These are phyloP conservation scores for Sussaba pulchella DNA, from an alignment of 2,888 invertebrate species.

Conservation along the genomic window DNA sequence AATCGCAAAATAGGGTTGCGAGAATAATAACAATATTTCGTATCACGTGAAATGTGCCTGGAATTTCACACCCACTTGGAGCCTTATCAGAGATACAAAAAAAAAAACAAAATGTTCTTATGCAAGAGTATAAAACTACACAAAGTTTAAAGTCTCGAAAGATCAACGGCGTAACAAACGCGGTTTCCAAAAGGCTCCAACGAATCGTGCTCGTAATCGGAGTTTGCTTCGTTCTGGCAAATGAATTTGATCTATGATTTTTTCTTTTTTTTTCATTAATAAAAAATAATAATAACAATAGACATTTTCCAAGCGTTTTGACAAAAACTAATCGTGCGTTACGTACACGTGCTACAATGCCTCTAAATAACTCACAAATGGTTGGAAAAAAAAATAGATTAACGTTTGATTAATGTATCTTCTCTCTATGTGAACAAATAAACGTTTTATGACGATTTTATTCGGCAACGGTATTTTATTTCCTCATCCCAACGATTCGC, in stretches of 20 bases:
- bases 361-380: slow-evolving; percentile 32
- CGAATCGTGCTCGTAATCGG: neutral
- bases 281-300: neutral
- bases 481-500: slow-evolving; percentile 76
- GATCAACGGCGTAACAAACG: neutral
- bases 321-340: slow-evolving; percentile 52
- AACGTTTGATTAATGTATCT: slow-evolving; percentile 65
- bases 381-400: slow-evolving; percentile 44
- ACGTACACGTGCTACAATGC: slow-evolving; percentile 46
- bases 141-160: neutral
- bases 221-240: slow-evolving; percentile 42
- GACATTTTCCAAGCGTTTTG: slow-evolving; percentile 7
- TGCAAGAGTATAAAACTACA: neutral
- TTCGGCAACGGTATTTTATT: slow-evolving; percentile 79
- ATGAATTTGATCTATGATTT: slow-evolving; percentile 22
- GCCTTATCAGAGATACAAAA: neutral
- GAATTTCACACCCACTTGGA: slow-evolving; percentile 26
- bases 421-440: slow-evolving; percentile 83
- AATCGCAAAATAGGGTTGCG: too few species aligned
- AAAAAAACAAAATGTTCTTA: too few species aligned
- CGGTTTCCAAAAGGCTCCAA: slow-evolving; percentile 8
- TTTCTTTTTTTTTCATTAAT: neutral
- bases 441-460: slow-evolving; percentile 82
- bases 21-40: neutral
- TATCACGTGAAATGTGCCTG: slow-evolving; percentile 29